phyloP scores from a whole-genome alignment of 1,140 invertebrate genomes.

The Brachionus paranguensis region DNA sequence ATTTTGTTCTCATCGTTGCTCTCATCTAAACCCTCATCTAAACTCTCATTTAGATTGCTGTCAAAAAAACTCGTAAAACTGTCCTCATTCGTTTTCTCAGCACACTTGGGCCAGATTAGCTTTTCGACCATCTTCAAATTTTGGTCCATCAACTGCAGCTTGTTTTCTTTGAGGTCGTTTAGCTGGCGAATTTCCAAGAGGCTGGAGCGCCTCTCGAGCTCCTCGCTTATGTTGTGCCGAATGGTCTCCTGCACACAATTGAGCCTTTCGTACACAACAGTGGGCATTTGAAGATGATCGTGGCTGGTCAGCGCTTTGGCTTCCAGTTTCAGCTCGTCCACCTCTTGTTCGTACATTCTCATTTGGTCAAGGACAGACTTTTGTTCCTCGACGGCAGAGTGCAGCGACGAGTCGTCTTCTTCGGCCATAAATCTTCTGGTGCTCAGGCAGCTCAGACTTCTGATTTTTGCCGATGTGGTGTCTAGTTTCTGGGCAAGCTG shows the following conservation, averaged over 20 bases:
- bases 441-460: neutral
- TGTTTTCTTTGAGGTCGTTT: neutral
- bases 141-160: neutral
- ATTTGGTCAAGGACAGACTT: slow-evolving; percentile 13
- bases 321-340: neutral
- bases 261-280: slow-evolving; percentile 1
- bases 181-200: neutral
- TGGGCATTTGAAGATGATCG: neutral
- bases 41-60: neutral
- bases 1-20: neutral
- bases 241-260: slow-evolving; percentile 31
- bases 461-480: neutral
- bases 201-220: slow-evolving; percentile 22
- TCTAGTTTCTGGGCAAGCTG: neutral
- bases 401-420: slow-evolving; percentile 30
- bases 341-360: slow-evolving; percentile 17
- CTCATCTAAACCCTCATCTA: neutral
- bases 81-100: neutral
- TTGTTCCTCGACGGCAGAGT: slow-evolving; percentile 27
- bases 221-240: slow-evolving; percentile 4
- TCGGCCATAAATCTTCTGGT: slow-evolving; percentile 20
- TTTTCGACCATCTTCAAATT: neutral
- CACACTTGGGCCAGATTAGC: neutral
- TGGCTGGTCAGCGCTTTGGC: neutral
- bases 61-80: slow-evolving; percentile 18